Base-by-base conservation (phyloP, 1,140 invertebrate species). In the Temnothorax nylanderi region DNA sequence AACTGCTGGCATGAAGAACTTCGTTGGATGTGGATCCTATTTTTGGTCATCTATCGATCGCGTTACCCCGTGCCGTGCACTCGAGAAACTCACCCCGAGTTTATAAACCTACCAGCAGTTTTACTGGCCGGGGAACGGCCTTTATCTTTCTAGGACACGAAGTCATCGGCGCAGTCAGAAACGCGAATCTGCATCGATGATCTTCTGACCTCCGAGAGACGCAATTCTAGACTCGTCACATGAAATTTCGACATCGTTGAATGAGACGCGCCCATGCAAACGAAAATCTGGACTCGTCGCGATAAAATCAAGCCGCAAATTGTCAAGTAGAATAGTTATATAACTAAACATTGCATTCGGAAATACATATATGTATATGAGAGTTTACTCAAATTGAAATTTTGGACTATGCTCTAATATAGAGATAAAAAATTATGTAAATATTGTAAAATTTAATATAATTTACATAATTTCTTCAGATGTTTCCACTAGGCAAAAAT, bases 111-210 rank as follows among this genome's bases (percentile, higher is more conserved):
- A 64, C 75, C 64, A 44, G 54, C 51, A 56, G 54, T 32, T 87
- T 88, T 88, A 69, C 77, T 89, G 86, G 76, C 60, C 86, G 71
- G 89, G 88, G 78, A 90, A 91, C 69, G 87, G 90, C 69, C 90
- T 89, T 91, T 91, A 91, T 91, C 90, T 91, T 91, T 91, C 85
- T 91, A 80, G 90, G 90, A 90, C 90, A 89, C 89, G 62, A 44
- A 91, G 90, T 91, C 90, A 91, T 91, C 89, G 89, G 90, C 49
- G 89, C 85, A 87, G 65, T 81, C 87, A 88, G 85, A 85, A 71
- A 76, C 85, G 41, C 76, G 76, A 34, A 91, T 91, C 76, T 90
- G 67, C 89, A 90, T 89, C 89, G 90, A 91, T 91, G 90, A 89
- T 91, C 89, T 90, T 88, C 51, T 82, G 84, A 91, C 90, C 89